A percentile compares a stretch with the other conserved stretches of the same genome.
Evolutionary conservation across 2,888 invertebrate genomes (phyloP).

Genomic region (Nomada flava): DNA sequence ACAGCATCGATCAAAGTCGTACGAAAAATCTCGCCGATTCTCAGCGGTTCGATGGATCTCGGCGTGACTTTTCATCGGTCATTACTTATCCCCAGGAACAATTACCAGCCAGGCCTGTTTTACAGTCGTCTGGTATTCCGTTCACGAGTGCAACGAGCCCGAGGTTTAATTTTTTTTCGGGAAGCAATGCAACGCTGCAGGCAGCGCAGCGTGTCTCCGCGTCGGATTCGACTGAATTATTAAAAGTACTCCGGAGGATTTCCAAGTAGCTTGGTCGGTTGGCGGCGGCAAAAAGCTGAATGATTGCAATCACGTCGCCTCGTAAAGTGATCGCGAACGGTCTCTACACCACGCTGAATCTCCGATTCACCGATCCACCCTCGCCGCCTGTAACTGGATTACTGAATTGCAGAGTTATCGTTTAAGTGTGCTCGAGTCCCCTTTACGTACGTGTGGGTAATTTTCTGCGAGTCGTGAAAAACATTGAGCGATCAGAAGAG

Average conservation of each 20-base stretch:
- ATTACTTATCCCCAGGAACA: constrained; percentile 49
- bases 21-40: constrained; percentile 9
- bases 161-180: constrained; percentile 47
- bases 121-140: constrained; percentile 61
- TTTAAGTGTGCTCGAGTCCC: not conserved
- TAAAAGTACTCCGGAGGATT: constrained; percentile 69
- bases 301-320: constrained; percentile 76
- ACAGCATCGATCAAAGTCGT: constrained; percentile 17
- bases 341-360: constrained; percentile 21
- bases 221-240: constrained; percentile 67
- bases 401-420: constrained; percentile 17
- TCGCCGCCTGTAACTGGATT: constrained; percentile 38
- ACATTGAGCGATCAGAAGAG: constrained; percentile 3
- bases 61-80: constrained; percentile 46
- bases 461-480: constrained; percentile 9
- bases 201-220: constrained; percentile 40
- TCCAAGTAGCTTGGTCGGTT: constrained; percentile 54
- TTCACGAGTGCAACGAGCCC: constrained; percentile 48
- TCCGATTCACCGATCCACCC: constrained; percentile 23
- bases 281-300: constrained; percentile 61
- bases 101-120: constrained; percentile 48
- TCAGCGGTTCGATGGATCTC: constrained; percentile 29
- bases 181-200: constrained; percentile 25
- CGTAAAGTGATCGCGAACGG: constrained; percentile 75
- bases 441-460: not conserved